Percentiles rank a stretch among this genome's conserved stretches.
Conservation (phyloP, 2,113 vertebrate species). For the Globicephala melas region DNA sequence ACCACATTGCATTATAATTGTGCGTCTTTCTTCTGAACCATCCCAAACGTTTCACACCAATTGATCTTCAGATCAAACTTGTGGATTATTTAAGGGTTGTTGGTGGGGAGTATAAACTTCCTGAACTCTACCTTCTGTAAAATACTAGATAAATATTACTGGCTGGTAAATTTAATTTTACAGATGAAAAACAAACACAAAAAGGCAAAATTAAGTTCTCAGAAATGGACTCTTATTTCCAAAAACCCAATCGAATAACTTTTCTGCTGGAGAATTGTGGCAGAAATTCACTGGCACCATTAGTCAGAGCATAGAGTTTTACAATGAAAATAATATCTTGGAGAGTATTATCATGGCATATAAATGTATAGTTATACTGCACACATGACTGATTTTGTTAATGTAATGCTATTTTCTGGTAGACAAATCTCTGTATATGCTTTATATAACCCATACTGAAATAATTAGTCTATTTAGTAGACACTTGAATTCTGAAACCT, state of each 20-base stretch:
- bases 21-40: conserved; percentile 4
- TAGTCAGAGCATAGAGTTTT: background rate
- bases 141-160: conserved; percentile 48
- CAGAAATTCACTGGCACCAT: background rate
- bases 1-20: conserved; percentile 60
- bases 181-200: conserved; percentile 26
- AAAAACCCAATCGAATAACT: background rate
- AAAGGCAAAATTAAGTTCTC: conserved; percentile 7
- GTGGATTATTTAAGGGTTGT: background rate
- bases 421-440: background rate
- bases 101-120: conserved; percentile 16
- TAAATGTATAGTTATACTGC: background rate
- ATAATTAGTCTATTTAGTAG: background rate
- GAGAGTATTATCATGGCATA: background rate
- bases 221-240: background rate
- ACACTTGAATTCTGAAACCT: background rate
- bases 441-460: background rate
- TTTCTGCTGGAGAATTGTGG: background rate
- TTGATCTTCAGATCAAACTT: background rate
- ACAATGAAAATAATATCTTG: background rate
- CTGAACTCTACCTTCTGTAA: background rate
- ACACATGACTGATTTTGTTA: background rate
- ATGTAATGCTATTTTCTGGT: background rate
- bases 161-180: conserved; percentile 50
- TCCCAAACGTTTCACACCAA: conserved; percentile 29